These are phyloP conservation scores for Drosophila erecta DNA, from an alignment of 1,140 invertebrate genomes.

Conservation along the genomic window DNA sequence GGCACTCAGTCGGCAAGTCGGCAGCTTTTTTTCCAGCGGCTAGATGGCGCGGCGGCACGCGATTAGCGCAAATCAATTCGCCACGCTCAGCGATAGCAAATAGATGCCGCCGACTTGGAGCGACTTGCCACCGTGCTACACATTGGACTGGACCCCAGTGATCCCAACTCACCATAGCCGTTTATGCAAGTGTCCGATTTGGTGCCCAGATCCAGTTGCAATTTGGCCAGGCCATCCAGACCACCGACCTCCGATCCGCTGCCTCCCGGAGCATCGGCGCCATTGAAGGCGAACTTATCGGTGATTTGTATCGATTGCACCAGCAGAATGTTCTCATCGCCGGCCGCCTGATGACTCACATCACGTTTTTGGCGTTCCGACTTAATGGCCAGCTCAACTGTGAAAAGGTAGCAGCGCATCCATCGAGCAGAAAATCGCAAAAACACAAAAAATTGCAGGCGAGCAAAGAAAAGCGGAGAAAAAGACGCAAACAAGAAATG, in stretches of 20 bases:
- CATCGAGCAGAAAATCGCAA: slow-evolving; percentile 18
- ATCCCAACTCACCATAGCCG: slow-evolving; percentile 77
- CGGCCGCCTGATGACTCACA: slow-evolving; percentile 85
- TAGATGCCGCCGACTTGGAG: slow-evolving; percentile 21
- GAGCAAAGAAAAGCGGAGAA: slow-evolving; percentile 21
- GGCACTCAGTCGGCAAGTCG: slow-evolving; percentile 59
- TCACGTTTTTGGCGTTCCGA: slow-evolving; percentile 80
- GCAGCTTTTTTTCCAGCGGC: slow-evolving; percentile 5
- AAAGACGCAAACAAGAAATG: slow-evolving; percentile 57
- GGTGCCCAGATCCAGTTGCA: slow-evolving; percentile 75
- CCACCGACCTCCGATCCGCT: slow-evolving; percentile 22
- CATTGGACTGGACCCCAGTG: slow-evolving; percentile 24
- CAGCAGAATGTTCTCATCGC: slow-evolving; percentile 92
- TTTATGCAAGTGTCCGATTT: slow-evolving; percentile 82
- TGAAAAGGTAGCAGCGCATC: slow-evolving; percentile 60
- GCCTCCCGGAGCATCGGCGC: slow-evolving; percentile 74
- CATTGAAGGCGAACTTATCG: slow-evolving; percentile 95
- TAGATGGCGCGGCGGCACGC: slow-evolving; percentile 66
- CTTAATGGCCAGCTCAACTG: slow-evolving; percentile 74
- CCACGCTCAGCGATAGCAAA: slow-evolving; percentile 53
- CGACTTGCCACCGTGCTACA: slow-evolving; percentile 49
- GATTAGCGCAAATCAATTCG: slow-evolving; percentile 76
- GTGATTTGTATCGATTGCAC: slow-evolving; percentile 97
- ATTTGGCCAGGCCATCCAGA: slow-evolving; percentile 69
- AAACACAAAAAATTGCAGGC: slow-evolving; percentile 32